Conservation (phyloP, 2,888 invertebrate genomes). For the Drosophila meridionalis region DNA sequence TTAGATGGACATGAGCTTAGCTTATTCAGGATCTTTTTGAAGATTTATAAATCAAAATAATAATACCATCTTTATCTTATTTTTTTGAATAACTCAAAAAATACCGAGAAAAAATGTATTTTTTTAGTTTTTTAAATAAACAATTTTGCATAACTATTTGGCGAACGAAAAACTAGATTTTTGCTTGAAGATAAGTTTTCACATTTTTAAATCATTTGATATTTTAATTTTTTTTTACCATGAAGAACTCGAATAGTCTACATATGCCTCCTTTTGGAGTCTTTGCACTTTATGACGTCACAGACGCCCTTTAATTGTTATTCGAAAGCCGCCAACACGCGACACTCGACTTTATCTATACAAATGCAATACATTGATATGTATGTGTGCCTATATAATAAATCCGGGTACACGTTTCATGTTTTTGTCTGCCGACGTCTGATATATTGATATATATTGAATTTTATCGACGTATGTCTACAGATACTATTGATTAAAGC, state of each 20-base stretch:
- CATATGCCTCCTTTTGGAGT: conserved; percentile 1
- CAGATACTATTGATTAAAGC: conserved; percentile 32
- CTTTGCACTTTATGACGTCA: conserved; percentile 5
- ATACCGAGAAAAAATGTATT: too few species aligned
- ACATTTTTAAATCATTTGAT: too few species aligned
- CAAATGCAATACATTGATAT: not conserved
- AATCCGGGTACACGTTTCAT: conserved; percentile 19
- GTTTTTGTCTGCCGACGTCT: conserved; percentile 3
- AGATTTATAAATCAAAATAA: too few species aligned
- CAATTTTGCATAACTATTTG: too few species aligned
- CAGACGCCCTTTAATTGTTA: not conserved
- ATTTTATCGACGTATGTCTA: conserved; percentile 8
- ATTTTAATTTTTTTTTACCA: not conserved
- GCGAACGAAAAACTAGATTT: too few species aligned
- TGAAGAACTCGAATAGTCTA: not conserved
- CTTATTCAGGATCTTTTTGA: too few species aligned
- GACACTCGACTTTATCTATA: conserved; percentile 20
- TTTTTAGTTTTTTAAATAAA: too few species aligned
- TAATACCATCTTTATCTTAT: too few species aligned
- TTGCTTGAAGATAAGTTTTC: too few species aligned
- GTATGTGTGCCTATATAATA: not conserved
- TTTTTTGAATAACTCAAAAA: too few species aligned
- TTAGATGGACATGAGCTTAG: too few species aligned
- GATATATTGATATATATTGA: not conserved
- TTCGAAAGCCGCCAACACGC: conserved; percentile 4